A percentile compares a stretch with the other conserved stretches of the same genome.
phyloP scores from a whole-genome alignment of 2,797 vertebrate genomes.

The Sebastes nivosus region DNA sequence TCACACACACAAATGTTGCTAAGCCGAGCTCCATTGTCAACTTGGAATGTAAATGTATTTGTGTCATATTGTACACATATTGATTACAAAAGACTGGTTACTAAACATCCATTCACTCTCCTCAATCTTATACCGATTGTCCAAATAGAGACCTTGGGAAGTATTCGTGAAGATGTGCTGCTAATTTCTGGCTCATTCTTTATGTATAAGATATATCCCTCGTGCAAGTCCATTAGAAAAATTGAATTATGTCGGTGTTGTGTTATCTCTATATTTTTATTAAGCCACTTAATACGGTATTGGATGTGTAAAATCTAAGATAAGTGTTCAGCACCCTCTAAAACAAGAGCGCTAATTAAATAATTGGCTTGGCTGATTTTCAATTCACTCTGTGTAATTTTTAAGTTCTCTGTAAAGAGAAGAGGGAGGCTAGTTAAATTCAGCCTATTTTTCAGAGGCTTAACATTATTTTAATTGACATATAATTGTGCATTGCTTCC shows the following conservation, averaged over 20 bases:
- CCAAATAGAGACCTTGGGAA: background rate
- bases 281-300: conserved; percentile 16
- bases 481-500: conserved; percentile 51
- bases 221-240: background rate
- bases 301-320: conserved; percentile 35
- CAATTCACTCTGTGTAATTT: conserved; percentile 57
- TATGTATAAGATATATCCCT: background rate
- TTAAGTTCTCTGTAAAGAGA: conserved; percentile 47
- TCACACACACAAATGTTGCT: background rate
- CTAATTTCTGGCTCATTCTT: conserved; percentile 1
- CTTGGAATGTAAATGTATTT: background rate
- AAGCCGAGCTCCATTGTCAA: background rate
- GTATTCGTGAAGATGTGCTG: background rate
- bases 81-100: background rate
- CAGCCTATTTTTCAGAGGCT: conserved; percentile 52
- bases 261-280: conserved; percentile 33
- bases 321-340: conserved; percentile 24
- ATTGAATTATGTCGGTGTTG: background rate
- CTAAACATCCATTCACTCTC: background rate
- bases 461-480: conserved; percentile 61
- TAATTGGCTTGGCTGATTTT: conserved; percentile 56
- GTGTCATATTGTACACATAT: background rate
- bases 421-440: conserved; percentile 50
- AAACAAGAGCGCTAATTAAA: conserved; percentile 49
- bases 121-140: background rate